Base-by-base conservation (phyloP, 2,113 vertebrate species). In the Epinephelus moara region DNA sequence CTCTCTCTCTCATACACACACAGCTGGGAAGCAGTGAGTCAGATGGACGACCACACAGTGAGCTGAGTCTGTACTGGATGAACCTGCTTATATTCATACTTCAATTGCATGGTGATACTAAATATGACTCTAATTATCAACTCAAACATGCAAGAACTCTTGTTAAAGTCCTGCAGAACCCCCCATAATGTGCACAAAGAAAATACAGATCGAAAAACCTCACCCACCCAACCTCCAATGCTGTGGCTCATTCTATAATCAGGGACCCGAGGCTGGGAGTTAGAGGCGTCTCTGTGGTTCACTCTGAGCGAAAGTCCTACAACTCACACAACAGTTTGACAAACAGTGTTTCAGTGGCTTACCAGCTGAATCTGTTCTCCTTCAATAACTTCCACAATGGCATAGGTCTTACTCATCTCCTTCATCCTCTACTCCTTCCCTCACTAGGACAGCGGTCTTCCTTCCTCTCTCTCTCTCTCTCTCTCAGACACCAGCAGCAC, bases 311-410 rank as follows among this genome's bases (percentile, higher is more conserved):
- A 50, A 53, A 56, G 61, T 61, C 27, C n/a, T 10, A 33, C 23
- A 45, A 78, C 13, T 47, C 4, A 30, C 30, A 30, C 30, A 30
- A 61, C 7, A 67, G 33, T 40, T 23, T 47, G 18, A 78, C 12
- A 80, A 84, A 66, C 18, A 78, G 61, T 60, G 0, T 9, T 42
- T 80, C 19, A 53, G 15, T 68, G 60, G 84, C 95, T 96, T 94
- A 96, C 96, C 95, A 96, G 92, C 86, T 96, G 95, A 83, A 96
- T 95, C 80, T 96, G 93, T 88, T 96, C 93, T 84, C 95, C 95
- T 86, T 96, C 94, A 62, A 96, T 90, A 75, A 96, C 94, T 88
- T 96, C 95, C 89, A 96, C 95, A 86, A 96, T 94, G 81, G 95
- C 95, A 86, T 92, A 95, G 0, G 94, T 95, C 85, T 95, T 96